phyloP scores from a whole-genome alignment of 2,797 vertebrate species.

The Lagodon rhomboides region DNA sequence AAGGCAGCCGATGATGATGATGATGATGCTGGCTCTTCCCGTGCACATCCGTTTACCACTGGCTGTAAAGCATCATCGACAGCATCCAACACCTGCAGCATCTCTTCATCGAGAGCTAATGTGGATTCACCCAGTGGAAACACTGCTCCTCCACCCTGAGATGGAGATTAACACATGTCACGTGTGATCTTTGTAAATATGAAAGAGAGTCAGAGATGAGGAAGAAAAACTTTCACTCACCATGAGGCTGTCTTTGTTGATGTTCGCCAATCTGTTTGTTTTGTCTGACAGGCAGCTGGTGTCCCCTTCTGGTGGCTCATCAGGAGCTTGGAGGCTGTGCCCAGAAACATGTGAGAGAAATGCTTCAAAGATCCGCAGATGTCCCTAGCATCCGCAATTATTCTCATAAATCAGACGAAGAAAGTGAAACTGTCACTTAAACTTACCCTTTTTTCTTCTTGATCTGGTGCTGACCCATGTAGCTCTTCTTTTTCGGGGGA shows the following conservation, averaged over 20 bases:
- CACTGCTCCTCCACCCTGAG: conserved; percentile 49
- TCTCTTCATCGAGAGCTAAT: conserved; percentile 78
- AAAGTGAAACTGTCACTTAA: background rate
- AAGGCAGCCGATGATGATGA: conserved; percentile 1
- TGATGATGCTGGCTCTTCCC: background rate
- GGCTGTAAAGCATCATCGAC: conserved; percentile 35
- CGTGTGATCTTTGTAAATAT: background rate
- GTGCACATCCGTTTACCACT: conserved; percentile 16
- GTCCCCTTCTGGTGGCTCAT: conserved; percentile 61
- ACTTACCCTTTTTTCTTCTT: conserved; percentile 80
- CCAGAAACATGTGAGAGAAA: background rate
- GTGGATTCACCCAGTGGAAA: conserved; percentile 67
- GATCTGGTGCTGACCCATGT: conserved; percentile 85
- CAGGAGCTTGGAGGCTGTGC: conserved; percentile 53
- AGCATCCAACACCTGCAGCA: conserved; percentile 70
- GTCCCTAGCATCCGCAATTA: background rate
- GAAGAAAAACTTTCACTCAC: conserved; percentile 57
- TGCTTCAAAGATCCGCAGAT: background rate
- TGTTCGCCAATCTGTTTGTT: conserved; percentile 34
- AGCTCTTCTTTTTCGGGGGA: conserved; percentile 79
- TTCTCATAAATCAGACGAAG: background rate
- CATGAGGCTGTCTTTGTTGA: conserved; percentile 3
- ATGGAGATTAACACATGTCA: background rate
- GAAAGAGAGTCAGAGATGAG: background rate
- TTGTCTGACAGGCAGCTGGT: conserved; percentile 25